A percentile compares a stretch with the other conserved stretches of the same genome.
phyloP scores from a whole-genome alignment of 2,113 vertebrate genomes.

The Empidonax traillii region DNA sequence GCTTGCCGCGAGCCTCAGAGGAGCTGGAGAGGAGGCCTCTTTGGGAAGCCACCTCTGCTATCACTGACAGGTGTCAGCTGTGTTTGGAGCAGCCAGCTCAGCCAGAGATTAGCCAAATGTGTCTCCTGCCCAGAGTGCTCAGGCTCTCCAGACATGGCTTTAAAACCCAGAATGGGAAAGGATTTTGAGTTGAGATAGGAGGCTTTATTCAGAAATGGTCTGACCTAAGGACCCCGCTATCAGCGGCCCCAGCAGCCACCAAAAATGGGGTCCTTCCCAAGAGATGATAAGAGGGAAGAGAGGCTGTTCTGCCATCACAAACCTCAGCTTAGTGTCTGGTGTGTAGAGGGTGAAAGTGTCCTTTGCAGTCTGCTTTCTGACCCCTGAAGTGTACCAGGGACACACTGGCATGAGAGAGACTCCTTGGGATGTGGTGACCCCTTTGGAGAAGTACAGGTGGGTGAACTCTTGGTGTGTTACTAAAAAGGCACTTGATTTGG shows the following conservation, averaged over 20 bases:
- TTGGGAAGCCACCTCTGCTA: conserved; percentile 72
- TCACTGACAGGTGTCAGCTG: conserved; percentile 75
- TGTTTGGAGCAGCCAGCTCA: conserved; percentile 39
- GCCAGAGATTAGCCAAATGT: conserved; percentile 69
- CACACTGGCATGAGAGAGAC: rapidly evolving
- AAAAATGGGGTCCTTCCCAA: neutral
- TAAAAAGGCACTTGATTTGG: neutral
- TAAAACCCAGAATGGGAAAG: conserved; percentile 7
- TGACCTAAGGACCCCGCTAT: neutral
- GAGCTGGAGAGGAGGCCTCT: conserved; percentile 37
- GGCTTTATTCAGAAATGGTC: conserved; percentile 9
- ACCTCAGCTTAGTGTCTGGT: neutral
- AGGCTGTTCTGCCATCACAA: neutral
- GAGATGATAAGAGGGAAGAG: neutral
- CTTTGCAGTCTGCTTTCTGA: neutral
- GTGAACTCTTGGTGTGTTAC: neutral
- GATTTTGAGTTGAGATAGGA: conserved; percentile 22
- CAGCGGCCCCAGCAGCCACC: neutral
- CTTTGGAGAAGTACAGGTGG: neutral
- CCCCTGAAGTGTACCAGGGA: neutral
- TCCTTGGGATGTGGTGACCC: neutral
- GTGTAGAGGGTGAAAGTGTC: neutral
- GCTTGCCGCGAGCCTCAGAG: conserved; percentile 15
- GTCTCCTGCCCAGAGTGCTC: conserved; percentile 8
- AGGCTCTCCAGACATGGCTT: neutral